Evolutionary conservation across 1,140 invertebrate species (phyloP).

Genomic region (Metopolophium dirhodum): DNA sequence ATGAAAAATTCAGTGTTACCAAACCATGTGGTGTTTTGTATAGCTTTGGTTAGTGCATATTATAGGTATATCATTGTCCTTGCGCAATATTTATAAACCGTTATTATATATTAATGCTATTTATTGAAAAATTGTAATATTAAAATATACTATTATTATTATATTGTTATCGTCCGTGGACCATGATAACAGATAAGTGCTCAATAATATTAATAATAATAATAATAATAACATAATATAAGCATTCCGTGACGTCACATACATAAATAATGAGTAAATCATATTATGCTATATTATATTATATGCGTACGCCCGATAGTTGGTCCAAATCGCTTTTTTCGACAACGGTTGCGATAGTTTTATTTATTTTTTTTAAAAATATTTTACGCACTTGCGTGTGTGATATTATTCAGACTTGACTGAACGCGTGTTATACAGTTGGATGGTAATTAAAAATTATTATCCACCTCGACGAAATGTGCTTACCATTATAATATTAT

Average conservation of each 20-base stretch:
- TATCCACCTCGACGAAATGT: background rate
- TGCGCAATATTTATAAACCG: background rate
- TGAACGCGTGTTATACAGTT: background rate
- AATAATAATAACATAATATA: background rate
- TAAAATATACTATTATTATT: background rate
- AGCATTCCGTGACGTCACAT: background rate
- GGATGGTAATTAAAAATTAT: background rate
- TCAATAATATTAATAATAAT: background rate
- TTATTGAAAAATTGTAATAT: slow-evolving; percentile 5
- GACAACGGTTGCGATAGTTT: background rate
- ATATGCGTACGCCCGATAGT: background rate
- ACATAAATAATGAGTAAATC: background rate
- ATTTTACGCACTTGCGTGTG: background rate
- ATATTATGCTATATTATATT: background rate
- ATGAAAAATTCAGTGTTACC: background rate
- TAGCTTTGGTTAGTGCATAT: background rate
- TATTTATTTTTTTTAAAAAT: background rate
- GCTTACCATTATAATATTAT: background rate
- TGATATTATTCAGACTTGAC: background rate
- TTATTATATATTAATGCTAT: background rate
- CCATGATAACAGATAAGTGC: background rate
- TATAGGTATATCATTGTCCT: background rate
- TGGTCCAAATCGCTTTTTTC: background rate
- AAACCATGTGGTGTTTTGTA: slow-evolving; percentile 9
- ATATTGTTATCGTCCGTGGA: background rate